Percentiles rank a stretch among this genome's conserved stretches.
phyloP scores from a whole-genome alignment of 2,113 vertebrate species.

The Tragulus kanchil region DNA sequence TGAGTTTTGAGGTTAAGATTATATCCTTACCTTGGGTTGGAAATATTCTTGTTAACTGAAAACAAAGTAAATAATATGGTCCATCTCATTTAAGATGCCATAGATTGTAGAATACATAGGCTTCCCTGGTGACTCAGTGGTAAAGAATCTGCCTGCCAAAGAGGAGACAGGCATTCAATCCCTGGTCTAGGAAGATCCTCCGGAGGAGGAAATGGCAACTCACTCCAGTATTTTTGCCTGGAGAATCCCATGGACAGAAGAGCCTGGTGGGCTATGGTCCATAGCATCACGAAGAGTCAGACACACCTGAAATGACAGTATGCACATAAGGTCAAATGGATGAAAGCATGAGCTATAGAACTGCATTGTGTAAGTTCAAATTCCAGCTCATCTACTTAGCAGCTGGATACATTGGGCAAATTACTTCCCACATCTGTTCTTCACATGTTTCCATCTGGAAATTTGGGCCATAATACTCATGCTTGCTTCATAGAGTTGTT shows the following conservation, averaged over 20 bases:
- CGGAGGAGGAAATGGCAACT: not conserved
- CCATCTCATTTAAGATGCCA: not conserved
- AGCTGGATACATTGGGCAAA: not conserved
- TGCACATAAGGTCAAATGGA: not conserved
- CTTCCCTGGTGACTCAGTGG: not conserved
- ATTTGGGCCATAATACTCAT: not conserved
- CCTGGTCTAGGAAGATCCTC: not conserved
- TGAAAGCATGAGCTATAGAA: not conserved
- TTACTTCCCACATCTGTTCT: constrained; percentile 4
- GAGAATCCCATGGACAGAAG: not conserved
- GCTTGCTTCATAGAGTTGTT: not conserved
- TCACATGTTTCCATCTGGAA: not conserved
- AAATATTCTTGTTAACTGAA: constrained; percentile 7
- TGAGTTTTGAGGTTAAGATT: not conserved
- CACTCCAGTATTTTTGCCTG: not conserved
- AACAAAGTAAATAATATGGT: constrained; percentile 19
- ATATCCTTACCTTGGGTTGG: not conserved
- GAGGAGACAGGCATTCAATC: not conserved
- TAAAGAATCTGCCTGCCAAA: not conserved
- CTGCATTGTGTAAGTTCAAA: not conserved
- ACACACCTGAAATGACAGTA: not conserved
- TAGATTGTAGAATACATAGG: not conserved
- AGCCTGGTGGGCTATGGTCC: not conserved
- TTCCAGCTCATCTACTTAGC: not conserved
- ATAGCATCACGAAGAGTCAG: not conserved